These are phyloP conservation scores for Sinohyriopsis cumingii DNA, from an alignment of 2,888 invertebrate genomes.

Conservation along the genomic window DNA sequence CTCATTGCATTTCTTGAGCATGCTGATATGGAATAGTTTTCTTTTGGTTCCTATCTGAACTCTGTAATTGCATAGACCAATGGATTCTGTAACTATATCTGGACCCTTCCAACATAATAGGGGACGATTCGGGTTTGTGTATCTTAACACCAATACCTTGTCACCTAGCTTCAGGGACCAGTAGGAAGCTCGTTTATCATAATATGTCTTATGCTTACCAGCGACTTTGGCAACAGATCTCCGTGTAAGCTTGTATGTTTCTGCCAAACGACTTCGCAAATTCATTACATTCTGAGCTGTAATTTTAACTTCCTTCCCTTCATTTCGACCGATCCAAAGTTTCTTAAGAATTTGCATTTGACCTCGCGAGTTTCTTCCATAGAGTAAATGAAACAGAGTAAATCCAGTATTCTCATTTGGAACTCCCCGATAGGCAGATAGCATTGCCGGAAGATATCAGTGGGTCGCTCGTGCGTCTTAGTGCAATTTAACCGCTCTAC, in stretches of 20 bases:
- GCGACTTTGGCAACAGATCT: constrained; percentile 3
- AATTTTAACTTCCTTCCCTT: neutral
- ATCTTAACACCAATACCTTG: constrained; percentile 35
- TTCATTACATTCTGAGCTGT: constrained; percentile 34
- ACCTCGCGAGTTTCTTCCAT: constrained; percentile 19
- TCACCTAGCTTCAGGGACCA: constrained; percentile 28
- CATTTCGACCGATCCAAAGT: constrained; percentile 13
- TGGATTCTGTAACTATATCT: constrained; percentile 9
- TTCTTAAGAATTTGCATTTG: constrained; percentile 15
- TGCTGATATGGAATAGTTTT: constrained; percentile 22
- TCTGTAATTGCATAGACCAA: constrained; percentile 18
- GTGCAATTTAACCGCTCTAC: constrained; percentile 40
- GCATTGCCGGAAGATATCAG: constrained; percentile 19
- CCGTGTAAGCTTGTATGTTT: constrained; percentile 18
- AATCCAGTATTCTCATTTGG: constrained; percentile 28
- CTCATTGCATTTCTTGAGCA: constrained; percentile 21
- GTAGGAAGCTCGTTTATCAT: constrained; percentile 24
- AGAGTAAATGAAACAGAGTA: constrained; percentile 28
- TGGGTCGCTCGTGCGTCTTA: constrained; percentile 22
- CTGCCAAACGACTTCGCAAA: constrained; percentile 24
- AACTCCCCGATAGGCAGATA: constrained; percentile 35
- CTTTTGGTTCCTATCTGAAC: constrained; percentile 18
- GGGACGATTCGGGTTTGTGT: constrained; percentile 42
- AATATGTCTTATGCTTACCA: constrained; percentile 18
- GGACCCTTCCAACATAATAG: constrained; percentile 34